Conservation (phyloP, 2,113 vertebrate species). For the Esox niger region DNA sequence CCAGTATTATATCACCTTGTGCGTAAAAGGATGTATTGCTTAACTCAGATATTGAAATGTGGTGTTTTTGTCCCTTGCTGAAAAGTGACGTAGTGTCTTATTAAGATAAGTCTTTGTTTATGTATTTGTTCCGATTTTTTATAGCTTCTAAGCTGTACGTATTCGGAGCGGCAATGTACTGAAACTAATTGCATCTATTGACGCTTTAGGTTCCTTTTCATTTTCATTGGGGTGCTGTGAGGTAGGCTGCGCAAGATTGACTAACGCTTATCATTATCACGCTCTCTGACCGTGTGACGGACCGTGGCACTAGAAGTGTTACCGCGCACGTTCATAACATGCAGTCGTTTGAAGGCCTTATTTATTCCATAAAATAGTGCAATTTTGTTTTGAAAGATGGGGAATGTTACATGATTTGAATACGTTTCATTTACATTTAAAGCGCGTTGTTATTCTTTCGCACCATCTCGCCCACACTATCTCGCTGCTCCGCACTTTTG, state of each 20-base stretch:
- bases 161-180: constrained; percentile 39
- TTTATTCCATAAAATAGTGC: constrained; percentile 32
- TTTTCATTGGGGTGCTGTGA: constrained; percentile 8
- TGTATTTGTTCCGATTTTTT: constrained; percentile 44
- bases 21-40: constrained; percentile 54
- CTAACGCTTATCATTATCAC: constrained; percentile 48
- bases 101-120: constrained; percentile 59
- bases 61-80: constrained; percentile 60
- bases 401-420: constrained; percentile 48
- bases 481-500: too few species aligned
- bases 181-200: constrained; percentile 26
- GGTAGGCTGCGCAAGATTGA: constrained; percentile 11
- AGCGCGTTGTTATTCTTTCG: too few species aligned
- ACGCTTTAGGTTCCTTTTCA: constrained; percentile 24
- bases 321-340: constrained; percentile 33
- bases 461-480: too few species aligned
- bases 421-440: constrained; percentile 45
- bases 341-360: constrained; percentile 69
- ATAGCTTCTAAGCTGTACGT: constrained; percentile 41
- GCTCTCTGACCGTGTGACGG: constrained; percentile 22
- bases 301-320: constrained; percentile 42
- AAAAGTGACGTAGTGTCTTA: constrained; percentile 58
- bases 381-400: constrained; percentile 31
- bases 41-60: constrained; percentile 47
- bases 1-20: constrained; percentile 14